A percentile compares a stretch with the other conserved stretches of the same genome.
Evolutionary conservation across 2,113 vertebrate species (phyloP).

Genomic region (Uria lomvia): DNA sequence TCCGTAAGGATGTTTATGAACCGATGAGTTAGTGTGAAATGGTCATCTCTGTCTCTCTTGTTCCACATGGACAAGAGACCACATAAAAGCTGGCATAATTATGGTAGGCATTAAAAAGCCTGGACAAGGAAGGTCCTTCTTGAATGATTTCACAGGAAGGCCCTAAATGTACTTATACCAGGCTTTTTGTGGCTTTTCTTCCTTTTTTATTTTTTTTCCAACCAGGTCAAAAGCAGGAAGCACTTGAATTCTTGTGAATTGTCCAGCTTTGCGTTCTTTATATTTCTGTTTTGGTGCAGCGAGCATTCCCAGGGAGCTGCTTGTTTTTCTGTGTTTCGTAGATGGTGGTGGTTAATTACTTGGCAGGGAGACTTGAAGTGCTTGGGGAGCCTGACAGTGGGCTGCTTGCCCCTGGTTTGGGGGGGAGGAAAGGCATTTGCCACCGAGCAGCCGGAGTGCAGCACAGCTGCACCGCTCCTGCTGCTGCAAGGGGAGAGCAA

Average conservation of each 20-base stretch:
- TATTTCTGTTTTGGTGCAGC: neutral
- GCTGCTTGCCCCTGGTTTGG: neutral
- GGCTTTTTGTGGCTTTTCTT: constrained; percentile 3
- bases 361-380: neutral
- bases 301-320: constrained; percentile 10
- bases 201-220: neutral
- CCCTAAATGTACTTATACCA: constrained; percentile 18
- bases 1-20: neutral
- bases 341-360: neutral
- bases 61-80: neutral
- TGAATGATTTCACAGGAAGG: constrained; percentile 31
- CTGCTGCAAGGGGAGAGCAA: fast-evolving
- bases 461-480: neutral
- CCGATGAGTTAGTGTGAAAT: neutral
- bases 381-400: neutral
- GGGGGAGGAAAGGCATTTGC: neutral
- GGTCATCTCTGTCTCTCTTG: neutral
- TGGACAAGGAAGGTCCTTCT: neutral
- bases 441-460: neutral
- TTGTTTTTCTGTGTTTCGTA: neutral
- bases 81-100: neutral
- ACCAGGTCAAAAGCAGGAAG: constrained; percentile 65
- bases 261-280: constrained; percentile 43
- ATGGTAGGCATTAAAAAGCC: neutral
- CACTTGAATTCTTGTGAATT: constrained; percentile 38